Evolutionary conservation across 64 coral and sea anemone genomes (phyloP).

Genomic region (Platygyra sinensis): DNA sequence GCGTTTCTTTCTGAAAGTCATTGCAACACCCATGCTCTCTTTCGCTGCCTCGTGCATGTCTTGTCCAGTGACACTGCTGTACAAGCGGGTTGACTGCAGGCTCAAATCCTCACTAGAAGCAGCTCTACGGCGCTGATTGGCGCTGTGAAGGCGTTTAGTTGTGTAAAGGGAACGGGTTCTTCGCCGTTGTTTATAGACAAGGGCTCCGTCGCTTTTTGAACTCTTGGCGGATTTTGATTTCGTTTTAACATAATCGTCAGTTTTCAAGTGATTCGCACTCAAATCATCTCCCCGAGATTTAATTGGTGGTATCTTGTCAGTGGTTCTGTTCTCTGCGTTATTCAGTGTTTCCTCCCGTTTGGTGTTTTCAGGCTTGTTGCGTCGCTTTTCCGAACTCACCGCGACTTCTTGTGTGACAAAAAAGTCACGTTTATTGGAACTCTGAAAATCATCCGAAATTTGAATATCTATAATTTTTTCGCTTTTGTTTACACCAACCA

Average conservation of each 20-base stretch:
- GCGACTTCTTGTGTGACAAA: slow-evolving; percentile 69
- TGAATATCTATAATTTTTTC: slow-evolving; percentile 25
- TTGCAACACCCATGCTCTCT: slow-evolving; percentile 84
- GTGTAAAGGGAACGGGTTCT: slow-evolving; percentile 1
- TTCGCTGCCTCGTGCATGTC: slow-evolving; percentile 78
- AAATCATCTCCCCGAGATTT: neutral
- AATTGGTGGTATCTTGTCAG: slow-evolving; percentile 54
- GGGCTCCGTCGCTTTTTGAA: slow-evolving; percentile 18
- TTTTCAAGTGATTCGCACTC: neutral
- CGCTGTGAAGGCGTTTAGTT: slow-evolving; percentile 6
- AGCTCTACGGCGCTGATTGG: slow-evolving; percentile 29
- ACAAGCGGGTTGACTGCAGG: slow-evolving; percentile 55
- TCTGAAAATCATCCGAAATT: slow-evolving; percentile 10
- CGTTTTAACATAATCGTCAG: neutral
- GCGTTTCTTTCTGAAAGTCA: slow-evolving; percentile 79
- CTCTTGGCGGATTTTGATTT: slow-evolving; percentile 32
- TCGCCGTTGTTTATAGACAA: slow-evolving; percentile 8
- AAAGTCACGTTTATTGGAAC: slow-evolving; percentile 22
- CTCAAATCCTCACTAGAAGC: slow-evolving; percentile 52
- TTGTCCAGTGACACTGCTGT: slow-evolving; percentile 71
- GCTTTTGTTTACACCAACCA: slow-evolving; percentile 62
- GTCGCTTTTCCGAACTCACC: neutral
- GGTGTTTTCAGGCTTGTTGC: neutral
- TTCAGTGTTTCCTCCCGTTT: slow-evolving; percentile 31
- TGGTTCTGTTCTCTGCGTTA: neutral